A percentile compares a stretch with the other conserved stretches of the same genome.
Conservation (phyloP, 2,888 invertebrate species). For the Bruchidius siliquastri region DNA sequence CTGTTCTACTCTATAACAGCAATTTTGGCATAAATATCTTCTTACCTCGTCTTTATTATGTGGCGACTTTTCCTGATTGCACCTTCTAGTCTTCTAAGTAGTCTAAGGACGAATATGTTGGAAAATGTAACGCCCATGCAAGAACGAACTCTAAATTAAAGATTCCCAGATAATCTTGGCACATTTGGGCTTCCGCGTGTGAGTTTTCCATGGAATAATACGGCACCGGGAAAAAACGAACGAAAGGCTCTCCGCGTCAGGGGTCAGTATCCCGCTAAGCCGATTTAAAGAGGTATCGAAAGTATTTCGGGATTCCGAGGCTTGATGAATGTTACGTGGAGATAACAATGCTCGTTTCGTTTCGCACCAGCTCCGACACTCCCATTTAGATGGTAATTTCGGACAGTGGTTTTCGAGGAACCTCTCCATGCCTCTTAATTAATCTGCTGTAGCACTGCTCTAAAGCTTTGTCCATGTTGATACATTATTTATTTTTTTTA, state of each 20-base stretch:
- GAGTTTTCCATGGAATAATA: constrained; percentile 7
- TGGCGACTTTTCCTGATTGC: no score
- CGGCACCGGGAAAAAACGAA: not conserved
- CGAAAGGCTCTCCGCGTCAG: not conserved
- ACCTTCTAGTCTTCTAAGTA: no score
- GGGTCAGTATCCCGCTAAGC: not conserved
- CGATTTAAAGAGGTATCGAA: not conserved
- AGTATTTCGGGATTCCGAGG: not conserved
- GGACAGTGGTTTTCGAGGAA: not conserved
- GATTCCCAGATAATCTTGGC: constrained; percentile 33
- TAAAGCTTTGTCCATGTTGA: not conserved
- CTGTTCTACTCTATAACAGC: no score
- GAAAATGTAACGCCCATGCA: constrained; percentile 6
- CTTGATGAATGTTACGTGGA: not conserved
- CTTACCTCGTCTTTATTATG: no score
- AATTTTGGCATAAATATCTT: no score
- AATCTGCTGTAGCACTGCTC: not conserved
- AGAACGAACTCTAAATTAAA: constrained; percentile 34
- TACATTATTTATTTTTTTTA: not conserved
- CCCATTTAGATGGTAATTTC: not conserved
- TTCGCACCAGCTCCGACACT: not conserved
- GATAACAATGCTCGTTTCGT: not conserved
- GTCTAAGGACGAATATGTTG: no score
- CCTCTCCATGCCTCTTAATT: not conserved
- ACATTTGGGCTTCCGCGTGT: constrained; percentile 31